phyloP scores from a whole-genome alignment of 2,113 vertebrate species.

The Nanger granti region DNA sequence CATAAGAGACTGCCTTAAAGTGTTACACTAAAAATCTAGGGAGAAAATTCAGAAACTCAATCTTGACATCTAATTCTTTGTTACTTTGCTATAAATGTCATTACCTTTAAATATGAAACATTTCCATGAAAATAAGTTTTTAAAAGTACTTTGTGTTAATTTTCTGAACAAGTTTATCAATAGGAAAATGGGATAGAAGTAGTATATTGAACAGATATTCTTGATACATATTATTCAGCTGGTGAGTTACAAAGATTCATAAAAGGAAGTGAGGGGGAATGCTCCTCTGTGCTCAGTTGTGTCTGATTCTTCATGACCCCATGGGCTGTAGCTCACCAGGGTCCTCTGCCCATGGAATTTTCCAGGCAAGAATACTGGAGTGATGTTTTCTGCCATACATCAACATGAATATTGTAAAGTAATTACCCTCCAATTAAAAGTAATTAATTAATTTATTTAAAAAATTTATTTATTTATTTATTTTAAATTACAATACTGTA shows the following conservation, averaged over 20 bases:
- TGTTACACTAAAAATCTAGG: background rate
- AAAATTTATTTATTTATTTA: background rate
- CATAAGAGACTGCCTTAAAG: background rate
- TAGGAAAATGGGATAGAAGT: background rate
- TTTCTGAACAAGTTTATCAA: background rate
- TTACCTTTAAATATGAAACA: background rate
- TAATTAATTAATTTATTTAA: background rate
- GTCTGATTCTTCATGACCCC: background rate
- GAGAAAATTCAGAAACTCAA: background rate
- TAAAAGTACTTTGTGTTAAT: background rate
- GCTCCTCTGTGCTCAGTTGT: background rate
- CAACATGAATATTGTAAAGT: background rate
- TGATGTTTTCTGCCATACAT: background rate
- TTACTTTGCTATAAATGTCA: background rate
- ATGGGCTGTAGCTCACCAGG: background rate
- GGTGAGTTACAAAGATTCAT: background rate
- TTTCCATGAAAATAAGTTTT: background rate
- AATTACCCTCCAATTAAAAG: background rate
- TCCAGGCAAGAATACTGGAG: background rate
- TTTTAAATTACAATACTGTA: too few relatives aligned
- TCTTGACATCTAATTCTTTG: background rate
- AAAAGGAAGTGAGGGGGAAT: background rate
- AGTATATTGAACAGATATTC: background rate
- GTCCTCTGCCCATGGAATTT: background rate
- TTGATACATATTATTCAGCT: background rate